Evolutionary conservation across 2,113 vertebrate species (phyloP).

Genomic region (Nyctibius bracteatus): DNA sequence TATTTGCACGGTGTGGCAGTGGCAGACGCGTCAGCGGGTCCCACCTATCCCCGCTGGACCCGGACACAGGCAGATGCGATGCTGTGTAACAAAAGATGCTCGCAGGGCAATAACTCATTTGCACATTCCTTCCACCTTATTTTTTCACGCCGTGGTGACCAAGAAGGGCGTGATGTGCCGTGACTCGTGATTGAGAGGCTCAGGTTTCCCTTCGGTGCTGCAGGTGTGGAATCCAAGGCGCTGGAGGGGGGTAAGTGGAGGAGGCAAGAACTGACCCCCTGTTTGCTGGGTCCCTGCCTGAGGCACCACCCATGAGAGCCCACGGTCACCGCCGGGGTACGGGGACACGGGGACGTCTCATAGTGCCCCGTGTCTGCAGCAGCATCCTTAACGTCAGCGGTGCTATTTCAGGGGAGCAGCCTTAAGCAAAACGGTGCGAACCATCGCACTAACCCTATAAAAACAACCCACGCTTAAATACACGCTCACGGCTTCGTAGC

Average conservation of each 20-base stretch:
- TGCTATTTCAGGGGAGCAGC: background rate
- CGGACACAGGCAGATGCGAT: accelerated
- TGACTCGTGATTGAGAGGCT: background rate
- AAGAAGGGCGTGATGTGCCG: accelerated
- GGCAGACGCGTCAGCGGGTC: background rate
- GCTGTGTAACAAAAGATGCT: background rate
- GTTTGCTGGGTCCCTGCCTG: background rate
- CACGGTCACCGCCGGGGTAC: accelerated
- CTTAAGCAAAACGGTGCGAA: background rate
- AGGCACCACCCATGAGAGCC: too few relatives aligned
- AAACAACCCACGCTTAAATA: background rate
- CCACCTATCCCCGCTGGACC: background rate
- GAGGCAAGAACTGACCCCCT: accelerated
- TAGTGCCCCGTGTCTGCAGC: too few relatives aligned
- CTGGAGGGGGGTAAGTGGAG: background rate
- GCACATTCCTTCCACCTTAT: background rate
- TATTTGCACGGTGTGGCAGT: background rate
- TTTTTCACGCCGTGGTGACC: background rate
- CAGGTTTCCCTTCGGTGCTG: background rate
- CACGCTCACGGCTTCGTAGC: background rate
- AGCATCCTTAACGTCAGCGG: accelerated
- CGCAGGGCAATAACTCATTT: background rate
- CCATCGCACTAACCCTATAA: too few relatives aligned
- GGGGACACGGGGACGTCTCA: accelerated
- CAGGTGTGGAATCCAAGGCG: background rate